Base-by-base conservation (phyloP, 2,888 invertebrate species). In the Lycocerus yunnanus region DNA sequence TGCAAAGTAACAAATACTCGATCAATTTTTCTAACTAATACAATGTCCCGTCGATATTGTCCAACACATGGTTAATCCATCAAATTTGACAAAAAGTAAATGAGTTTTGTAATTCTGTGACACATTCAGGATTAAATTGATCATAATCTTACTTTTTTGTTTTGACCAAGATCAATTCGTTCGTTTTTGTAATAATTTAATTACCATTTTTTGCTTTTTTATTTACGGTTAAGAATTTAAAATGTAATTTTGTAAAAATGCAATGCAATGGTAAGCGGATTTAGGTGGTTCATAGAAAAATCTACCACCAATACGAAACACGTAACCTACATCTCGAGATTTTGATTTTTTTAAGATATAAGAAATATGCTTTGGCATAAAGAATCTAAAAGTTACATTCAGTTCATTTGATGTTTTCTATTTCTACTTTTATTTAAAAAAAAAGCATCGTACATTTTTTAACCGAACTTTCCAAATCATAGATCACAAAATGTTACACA, bases 401-500 rank as follows among this genome's bases (percentile, higher is more conserved):
- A 11, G 18, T 63, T 63, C 61, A 63, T 63, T 63, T 63, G 61
- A 63, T 63, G 61, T 63, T 63, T 63, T 63, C 61, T 63, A 18
- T 63, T 63, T 20, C 18, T 15, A 63, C 18, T 63, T 20, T 43
- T 43, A 43, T 63, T 63, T 63, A 18, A 20, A 16, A 18, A 18
- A 63, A 63, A 18, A 20, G 61, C 18, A 18, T n/a, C 61, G 18
- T 20, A 63, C 61, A 20, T 63, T 63, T 63, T 63, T 16, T 63
- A 67, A 20, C 18, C 15, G 16, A 65, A 24, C 63, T 69, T 68
- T 58, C 60, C 58, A 66, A 74, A 69, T 74, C 73, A 63, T 67
- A 74, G 70, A 63, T 65, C 72, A 21, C 68, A 72, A 72, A 72
- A 68, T 16, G 65, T 69, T 63, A 11, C n/a, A 63, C 61, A 69